Evolutionary conservation across 2,113 vertebrate species (phyloP), one percentile per base, ranked within the genome.

Genomic region (Oncorhynchus nerka): DNA sequence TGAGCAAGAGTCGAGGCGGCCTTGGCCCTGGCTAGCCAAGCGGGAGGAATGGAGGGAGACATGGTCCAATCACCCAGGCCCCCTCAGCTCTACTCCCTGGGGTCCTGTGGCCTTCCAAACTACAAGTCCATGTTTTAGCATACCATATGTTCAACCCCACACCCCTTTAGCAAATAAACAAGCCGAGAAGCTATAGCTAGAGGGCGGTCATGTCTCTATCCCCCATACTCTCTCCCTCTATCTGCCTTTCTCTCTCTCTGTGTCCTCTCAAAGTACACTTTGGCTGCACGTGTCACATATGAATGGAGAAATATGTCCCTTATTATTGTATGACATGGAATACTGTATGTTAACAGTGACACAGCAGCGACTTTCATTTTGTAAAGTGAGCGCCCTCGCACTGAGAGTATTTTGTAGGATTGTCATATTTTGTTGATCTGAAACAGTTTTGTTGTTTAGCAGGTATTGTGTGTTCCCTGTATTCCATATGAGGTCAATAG

Each of bases 121-220:
- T 93, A 94, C 92, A 94, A 94, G 93, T 91, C 91, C 89, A 79
- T 91, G 88, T 92, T 93, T 94, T 93, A 94, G 90, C 90, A 89
- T 88, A 93, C 93, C 93, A 94, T 94, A 94, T 94, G 93, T 94
- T 93, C 90, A 79, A 78, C 85, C 24, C 24, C 55, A 73, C 28
- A 75, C 75, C 75, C 79, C 74, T 81, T 86, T 87, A 89, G 85
- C 88, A 92, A 90, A 93, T 93, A 94, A 93, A 93, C 90, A 93
- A 91, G 90, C 92, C 79, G 89, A 91, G 91, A 93, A 93, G 92
- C 90, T 74, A 80, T 93, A 92, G 92, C 93, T 91, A 64, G 90
- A 88, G 91, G 92, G 90, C 75, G 84, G 85, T 82, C 86, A 87
- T 87, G 89, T 86, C 86, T 87, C 83, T 81, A 48, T 85, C 79